Evolutionary conservation across 1,140 invertebrate species (phyloP).

Genomic region (Idris sp.): DNA sequence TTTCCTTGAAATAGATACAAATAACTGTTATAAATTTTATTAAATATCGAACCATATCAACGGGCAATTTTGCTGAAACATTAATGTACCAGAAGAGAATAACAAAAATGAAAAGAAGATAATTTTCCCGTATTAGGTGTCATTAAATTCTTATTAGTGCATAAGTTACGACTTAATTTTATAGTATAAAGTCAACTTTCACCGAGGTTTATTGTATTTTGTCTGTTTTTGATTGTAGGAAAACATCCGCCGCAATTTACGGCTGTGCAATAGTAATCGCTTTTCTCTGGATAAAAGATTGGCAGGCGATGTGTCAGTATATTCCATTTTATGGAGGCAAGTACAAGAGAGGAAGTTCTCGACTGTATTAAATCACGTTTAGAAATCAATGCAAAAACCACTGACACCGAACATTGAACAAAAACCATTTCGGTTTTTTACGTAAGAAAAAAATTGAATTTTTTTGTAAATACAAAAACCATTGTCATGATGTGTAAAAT

Average conservation of each 20-base stretch:
- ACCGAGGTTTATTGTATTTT: conserved; percentile 35
- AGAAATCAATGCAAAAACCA: conserved; percentile 49
- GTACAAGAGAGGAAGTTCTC: conserved; percentile 77
- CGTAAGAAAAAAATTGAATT: conserved; percentile 26
- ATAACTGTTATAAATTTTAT: too few relatives aligned
- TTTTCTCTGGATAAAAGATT: conserved; percentile 85
- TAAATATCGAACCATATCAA: too few relatives aligned
- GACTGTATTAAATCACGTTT: conserved; percentile 51
- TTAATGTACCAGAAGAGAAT: too few relatives aligned
- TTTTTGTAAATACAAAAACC: too few relatives aligned
- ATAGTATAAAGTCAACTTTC: conserved; percentile 22
- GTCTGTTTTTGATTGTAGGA: conserved; percentile 72
- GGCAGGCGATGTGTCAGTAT: conserved; percentile 84
- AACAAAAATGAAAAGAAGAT: too few relatives aligned
- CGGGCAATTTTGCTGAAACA: too few relatives aligned
- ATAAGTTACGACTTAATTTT: conserved; percentile 23
- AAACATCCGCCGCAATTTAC: conserved; percentile 80
- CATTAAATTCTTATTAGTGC: conserved; percentile 25
- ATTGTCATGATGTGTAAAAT: too few relatives aligned
- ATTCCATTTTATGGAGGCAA: conserved; percentile 87
- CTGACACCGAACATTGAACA: conserved; percentile 14
- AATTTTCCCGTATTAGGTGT: conserved; percentile 5
- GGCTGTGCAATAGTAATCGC: conserved; percentile 80
- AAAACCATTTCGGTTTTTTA: conserved; percentile 26
- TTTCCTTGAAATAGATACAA: too few relatives aligned